Percentiles rank a stretch among this genome's conserved stretches.
Conservation (phyloP, 2,888 invertebrate genomes). For the Brachynemurus nebulosus region DNA sequence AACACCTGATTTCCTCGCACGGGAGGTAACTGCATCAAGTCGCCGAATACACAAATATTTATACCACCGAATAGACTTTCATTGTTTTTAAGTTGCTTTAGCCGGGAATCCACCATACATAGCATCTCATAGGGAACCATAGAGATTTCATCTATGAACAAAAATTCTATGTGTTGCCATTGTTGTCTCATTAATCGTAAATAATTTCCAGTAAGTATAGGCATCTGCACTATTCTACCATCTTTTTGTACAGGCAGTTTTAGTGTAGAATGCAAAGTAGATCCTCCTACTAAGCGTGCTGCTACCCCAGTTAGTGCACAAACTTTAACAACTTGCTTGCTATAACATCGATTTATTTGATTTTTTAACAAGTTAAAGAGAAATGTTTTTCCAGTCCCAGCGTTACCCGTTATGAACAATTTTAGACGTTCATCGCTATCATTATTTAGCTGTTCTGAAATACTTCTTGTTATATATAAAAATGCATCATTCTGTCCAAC, state of each 20-base stretch:
- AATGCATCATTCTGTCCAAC: slow-evolving; percentile 10
- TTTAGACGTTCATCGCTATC: slow-evolving; percentile 4
- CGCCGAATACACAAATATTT: slow-evolving; percentile 11
- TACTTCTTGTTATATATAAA: slow-evolving; percentile 13
- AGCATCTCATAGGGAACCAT: slow-evolving; percentile 23
- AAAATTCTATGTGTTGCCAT: slow-evolving; percentile 21
- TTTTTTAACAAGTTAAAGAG: slow-evolving; percentile 10
- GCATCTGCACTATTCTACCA: slow-evolving; percentile 16
- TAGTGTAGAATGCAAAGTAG: slow-evolving; percentile 14
- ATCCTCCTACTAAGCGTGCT: slow-evolving; percentile 18
- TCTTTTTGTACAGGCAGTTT: slow-evolving; percentile 22
- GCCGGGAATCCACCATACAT: slow-evolving; percentile 20
- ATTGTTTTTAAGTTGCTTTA: slow-evolving; percentile 16
- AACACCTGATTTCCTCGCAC: slow-evolving; percentile 9
- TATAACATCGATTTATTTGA: slow-evolving; percentile 19
- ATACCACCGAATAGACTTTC: slow-evolving; percentile 12
- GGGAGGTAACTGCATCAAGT: slow-evolving; percentile 11
- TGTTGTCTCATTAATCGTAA: slow-evolving; percentile 17
- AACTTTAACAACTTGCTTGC: slow-evolving; percentile 17
- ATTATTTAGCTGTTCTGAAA: slow-evolving; percentile 13
- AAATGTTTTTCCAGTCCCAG: slow-evolving; percentile 6
- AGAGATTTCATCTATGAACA: slow-evolving; percentile 20
- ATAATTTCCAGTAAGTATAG: slow-evolving; percentile 16
- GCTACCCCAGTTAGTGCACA: slow-evolving; percentile 23
- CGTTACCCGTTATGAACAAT: slow-evolving; percentile 14